Evolutionary conservation across 1,140 invertebrate species (phyloP).

Genomic region (Listronotus bonariensis): DNA sequence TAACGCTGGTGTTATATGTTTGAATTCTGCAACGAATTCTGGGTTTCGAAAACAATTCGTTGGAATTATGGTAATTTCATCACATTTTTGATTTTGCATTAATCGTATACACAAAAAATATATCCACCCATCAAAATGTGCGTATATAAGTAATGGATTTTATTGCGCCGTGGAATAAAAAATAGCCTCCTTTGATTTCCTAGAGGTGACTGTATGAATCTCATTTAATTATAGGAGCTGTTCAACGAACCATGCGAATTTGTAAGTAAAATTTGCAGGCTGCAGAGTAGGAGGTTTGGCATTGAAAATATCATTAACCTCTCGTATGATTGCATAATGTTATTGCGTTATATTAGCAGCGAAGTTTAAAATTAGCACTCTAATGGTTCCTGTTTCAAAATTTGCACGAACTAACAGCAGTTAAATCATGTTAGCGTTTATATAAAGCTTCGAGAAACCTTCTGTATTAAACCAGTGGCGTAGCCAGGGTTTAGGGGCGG

Average conservation of each 20-base stretch:
- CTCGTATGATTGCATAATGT: constrained; percentile 32
- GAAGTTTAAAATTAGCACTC: constrained; percentile 19
- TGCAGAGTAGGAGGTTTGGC: constrained; percentile 38
- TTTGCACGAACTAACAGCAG: neutral
- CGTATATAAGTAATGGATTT: constrained; percentile 12
- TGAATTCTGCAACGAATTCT: too few relatives aligned
- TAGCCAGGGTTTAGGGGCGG: too few relatives aligned
- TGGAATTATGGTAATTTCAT: too few relatives aligned
- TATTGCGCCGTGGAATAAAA: constrained; percentile 23
- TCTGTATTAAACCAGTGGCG: too few relatives aligned
- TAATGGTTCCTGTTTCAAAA: constrained; percentile 22
- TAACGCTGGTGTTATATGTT: too few relatives aligned
- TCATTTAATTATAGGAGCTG: constrained; percentile 31
- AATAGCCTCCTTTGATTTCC: constrained; percentile 9
- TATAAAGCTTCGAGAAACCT: too few relatives aligned
- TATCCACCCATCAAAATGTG: neutral
- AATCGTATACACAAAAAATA: too few relatives aligned
- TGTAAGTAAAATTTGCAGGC: constrained; percentile 35
- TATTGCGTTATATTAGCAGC: constrained; percentile 27
- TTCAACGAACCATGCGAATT: constrained; percentile 35
- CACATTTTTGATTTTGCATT: too few relatives aligned
- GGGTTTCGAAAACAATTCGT: too few relatives aligned
- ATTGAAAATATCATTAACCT: constrained; percentile 38
- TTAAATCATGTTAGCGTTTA: neutral
- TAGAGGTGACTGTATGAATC: constrained; percentile 26